Evolutionary conservation across 2,797 vertebrate species (phyloP).

Genomic region (Tokudaia tokunoshimensis): DNA sequence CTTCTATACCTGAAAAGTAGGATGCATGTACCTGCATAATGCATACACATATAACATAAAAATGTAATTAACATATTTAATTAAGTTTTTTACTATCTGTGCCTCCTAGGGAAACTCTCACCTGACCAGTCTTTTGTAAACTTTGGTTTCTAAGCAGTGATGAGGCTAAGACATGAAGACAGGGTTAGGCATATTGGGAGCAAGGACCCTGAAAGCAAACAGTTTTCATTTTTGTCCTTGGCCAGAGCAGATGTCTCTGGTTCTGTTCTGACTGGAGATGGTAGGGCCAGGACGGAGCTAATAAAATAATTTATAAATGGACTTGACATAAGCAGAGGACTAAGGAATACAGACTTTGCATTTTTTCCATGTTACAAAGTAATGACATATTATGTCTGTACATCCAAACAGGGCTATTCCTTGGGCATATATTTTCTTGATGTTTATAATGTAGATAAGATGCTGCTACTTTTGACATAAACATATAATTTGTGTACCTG

Average conservation of each 20-base stretch:
- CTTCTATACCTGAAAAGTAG: not conserved
- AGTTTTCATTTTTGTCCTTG: not conserved
- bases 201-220: not conserved
- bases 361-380: not conserved
- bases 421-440: conserved; percentile 41
- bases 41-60: not conserved
- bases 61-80: not conserved
- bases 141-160: not conserved
- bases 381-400: not conserved
- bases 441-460: conserved; percentile 1
- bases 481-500: conserved; percentile 52
- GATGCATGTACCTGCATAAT: too few species aligned
- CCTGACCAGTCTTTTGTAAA: not conserved
- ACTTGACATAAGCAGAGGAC: not conserved
- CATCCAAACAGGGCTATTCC: not conserved
- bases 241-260: not conserved
- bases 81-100: not conserved
- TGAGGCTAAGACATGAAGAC: not conserved
- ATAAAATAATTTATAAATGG: not conserved
- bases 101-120: not conserved
- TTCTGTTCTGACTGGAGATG: not conserved
- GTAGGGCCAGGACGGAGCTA: not conserved
- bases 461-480: conserved; percentile 39
- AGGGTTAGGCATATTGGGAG: not conserved
- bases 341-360: not conserved